Percentiles rank a stretch among this genome's conserved stretches.
Evolutionary conservation across 2,888 invertebrate genomes (phyloP).

Genomic region (Merodon equestris): DNA sequence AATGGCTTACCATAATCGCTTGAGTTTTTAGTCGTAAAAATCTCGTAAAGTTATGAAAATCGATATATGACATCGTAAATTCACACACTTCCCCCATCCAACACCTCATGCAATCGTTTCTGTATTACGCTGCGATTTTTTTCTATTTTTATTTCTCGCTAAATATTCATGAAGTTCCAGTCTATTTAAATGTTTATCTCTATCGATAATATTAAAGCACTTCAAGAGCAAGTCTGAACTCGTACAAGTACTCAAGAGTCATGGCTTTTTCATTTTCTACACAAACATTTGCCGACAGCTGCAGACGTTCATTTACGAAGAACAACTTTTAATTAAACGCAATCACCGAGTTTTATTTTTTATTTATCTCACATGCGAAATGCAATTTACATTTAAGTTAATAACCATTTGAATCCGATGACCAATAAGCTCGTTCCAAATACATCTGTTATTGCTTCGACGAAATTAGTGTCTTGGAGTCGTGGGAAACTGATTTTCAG

Average conservation of each 20-base stretch:
- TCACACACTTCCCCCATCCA: too few species aligned
- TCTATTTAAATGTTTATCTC: conserved; percentile 16
- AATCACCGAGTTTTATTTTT: conserved; percentile 20
- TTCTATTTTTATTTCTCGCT: not conserved
- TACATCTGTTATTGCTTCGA: conserved; percentile 30
- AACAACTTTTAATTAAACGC: conserved; percentile 54
- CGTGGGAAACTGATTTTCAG: conserved; percentile 37
- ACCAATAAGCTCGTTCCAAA: conserved; percentile 17
- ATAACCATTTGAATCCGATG: conserved; percentile 5
- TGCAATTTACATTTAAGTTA: conserved; percentile 39
- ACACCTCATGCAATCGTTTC: not conserved
- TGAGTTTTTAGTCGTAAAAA: conserved; percentile 43
- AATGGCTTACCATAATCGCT: not conserved
- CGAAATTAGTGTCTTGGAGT: not conserved
- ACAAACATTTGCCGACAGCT: conserved; percentile 15
- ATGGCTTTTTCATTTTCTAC: conserved; percentile 4
- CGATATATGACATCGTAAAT: conserved; percentile 46
- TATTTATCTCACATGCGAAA: conserved; percentile 22
- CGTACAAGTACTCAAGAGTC: not conserved
- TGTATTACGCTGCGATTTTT: not conserved
- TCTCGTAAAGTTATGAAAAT: conserved; percentile 36
- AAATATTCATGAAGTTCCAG: conserved; percentile 53
- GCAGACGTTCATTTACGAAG: conserved; percentile 38
- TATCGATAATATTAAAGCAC: conserved; percentile 12
- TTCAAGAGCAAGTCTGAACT: conserved; percentile 10